Base-by-base conservation (phyloP, 2,888 invertebrate species). In the Macaria notata region DNA sequence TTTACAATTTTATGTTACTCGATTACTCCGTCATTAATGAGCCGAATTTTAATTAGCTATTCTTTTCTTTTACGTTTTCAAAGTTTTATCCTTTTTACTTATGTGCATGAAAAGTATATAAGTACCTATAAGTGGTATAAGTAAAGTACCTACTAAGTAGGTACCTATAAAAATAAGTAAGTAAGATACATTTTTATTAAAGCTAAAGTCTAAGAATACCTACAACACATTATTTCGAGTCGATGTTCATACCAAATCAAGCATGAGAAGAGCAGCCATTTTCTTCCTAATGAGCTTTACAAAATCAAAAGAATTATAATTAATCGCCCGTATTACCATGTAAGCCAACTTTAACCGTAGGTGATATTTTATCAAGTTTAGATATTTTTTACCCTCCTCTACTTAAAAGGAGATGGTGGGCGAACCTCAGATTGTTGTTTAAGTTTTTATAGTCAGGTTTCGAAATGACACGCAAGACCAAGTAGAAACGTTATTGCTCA, bases 331-430 rank as follows among this genome's bases (percentile, higher is more conserved):
- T 48, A 51, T 52, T 56, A 42, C 63, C 60, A 56, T 58, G 44
- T 63, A 60, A 30, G 56, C 36, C 44, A 55, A 53, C 52, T 69
- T 66, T 70, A 73, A 65, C 76, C 70, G 66, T 69, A 64, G 59
- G 54, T 59, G 59, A 65, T 67, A 65, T 68, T 70, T 71, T 72
- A 72, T 74, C 66, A 71, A 59, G 68, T 65, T 71, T 70, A 71
- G 70, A 71, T 69, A 73, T 68, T 71, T 71, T 70, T 66, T 65
- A 70, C 46, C 74, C 75, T 76, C 74, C 73, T 66, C 67, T 43
- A 69, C 73, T 60, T 71, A 78, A 73, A 79, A 79, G 80, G 81
- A 77, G 73, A 65, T 69, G 63, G 82, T 84, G 81, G 83, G 83
- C 82, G 81, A 76, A 51, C 66, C 57, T 67, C 59, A 62, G 64